Evolutionary conservation across 1,140 invertebrate species (phyloP), one percentile per base, ranked within the genome.

Genomic region (Euwallacea fornicatus): DNA sequence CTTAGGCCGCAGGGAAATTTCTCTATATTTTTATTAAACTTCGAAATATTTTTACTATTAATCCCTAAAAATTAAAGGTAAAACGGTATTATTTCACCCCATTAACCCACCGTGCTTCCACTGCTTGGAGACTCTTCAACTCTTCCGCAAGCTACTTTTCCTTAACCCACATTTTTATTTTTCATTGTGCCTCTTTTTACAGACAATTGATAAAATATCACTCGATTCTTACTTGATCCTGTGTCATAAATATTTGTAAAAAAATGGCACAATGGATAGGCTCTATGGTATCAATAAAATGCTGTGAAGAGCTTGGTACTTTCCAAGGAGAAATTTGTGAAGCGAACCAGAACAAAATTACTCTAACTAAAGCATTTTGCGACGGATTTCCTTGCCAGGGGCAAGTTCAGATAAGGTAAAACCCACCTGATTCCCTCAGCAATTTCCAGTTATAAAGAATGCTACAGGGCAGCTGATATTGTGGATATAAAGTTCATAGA

Each of bases 271-370:
- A 88, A 75, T 92, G 88, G 86, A 81, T 92, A 63, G 91, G 91
- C 54, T 91, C 87, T 78, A 87, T 87, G 53, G 90, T 94, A 62
- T 92, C 91, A n/a, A 86, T 93, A 46, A 89, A 90, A 78, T 93
- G 91, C 78, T 85, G 84, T 0, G 86, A 90, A 56, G 81, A 83
- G 46, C 76, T 90, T 43, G 90, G 89, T 16, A 88, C 85, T 64
- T 93, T 89, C 79, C 93, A 95, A 81, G 94, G 94, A 15, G 88
- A 91, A 76, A 93, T 96, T 65, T 81, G 86, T 21, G 85, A 88
- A 77, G 89, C 93, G 10, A 89, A 92, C 73, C 85, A 86, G 55
- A 82, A 84, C 73, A 87, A 87, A 41, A 87, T 96, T 50, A 92
- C 90, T 3, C 84, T 96, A 42, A 86, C 84, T 10, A 89, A 93